Conservation (phyloP, 64 coral and sea anemone genomes). For the Exaiptasia diaphana region DNA sequence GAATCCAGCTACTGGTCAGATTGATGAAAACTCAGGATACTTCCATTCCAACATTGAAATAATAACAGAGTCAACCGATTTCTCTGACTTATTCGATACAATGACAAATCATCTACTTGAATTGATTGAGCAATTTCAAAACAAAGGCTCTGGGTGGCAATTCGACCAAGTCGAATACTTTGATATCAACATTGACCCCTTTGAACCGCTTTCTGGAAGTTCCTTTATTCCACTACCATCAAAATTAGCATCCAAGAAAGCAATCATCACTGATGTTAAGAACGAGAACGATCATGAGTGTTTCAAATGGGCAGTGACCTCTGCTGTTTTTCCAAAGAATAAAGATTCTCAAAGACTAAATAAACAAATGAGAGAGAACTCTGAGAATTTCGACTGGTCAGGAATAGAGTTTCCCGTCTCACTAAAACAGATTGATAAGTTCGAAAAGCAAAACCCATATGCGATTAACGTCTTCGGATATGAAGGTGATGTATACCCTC, state of each 20-base stretch:
- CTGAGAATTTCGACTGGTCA: background rate
- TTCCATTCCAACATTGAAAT: background rate
- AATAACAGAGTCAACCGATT: slow-evolving; percentile 29
- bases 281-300: background rate
- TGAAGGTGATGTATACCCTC: background rate
- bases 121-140: background rate
- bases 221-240: background rate
- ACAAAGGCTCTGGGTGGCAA: background rate
- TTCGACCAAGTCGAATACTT: slow-evolving; percentile 3
- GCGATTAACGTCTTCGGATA: background rate
- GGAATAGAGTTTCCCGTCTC: background rate
- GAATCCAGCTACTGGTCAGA: slow-evolving; percentile 8
- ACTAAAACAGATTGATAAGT: background rate
- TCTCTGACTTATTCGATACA: slow-evolving; percentile 10
- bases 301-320: slow-evolving; percentile 1
- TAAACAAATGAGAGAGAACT: background rate
- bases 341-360: background rate
- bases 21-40: slow-evolving; percentile 1
- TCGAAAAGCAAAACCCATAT: slow-evolving; percentile 1
- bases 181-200: slow-evolving; percentile 18
- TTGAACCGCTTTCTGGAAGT: background rate
- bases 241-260: background rate
- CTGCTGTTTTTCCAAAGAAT: background rate
- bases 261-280: background rate
- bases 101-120: slow-evolving; percentile 18